Evolutionary conservation across 1,140 invertebrate genomes (phyloP), one percentile per base, ranked within the genome.

Genomic region (Eubasilissa regina): DNA sequence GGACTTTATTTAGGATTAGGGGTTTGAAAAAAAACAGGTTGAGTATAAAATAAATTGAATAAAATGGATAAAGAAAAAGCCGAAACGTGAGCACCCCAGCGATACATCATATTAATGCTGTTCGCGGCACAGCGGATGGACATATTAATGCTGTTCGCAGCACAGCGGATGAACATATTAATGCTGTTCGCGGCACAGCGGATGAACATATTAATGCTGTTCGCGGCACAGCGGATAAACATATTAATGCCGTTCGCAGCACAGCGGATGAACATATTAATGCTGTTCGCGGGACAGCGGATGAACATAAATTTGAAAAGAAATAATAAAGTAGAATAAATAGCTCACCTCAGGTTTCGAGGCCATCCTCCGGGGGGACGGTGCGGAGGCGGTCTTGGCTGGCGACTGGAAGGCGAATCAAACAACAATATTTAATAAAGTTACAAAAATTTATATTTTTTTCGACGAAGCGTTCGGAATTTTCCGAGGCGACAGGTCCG

Each of bases 291-390:
- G 17, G 25, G 3, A 3, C 9, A 17, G 44, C 11, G 66, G 17
- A 51, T 11, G 21, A 10, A 13, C 66, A 70, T 70, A 70, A 68
- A 70, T 70, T 21, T 48, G 44, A 19, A 15, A 12, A 47, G 17
- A 51, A 70, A 70, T 47, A 70, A 70, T 15, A 51, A 19, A 48
- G 19, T 51, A 48, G 35, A 9, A 35, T 64, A 3, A 43, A 43
- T 25, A n/a, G 60, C 60, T 47, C 79, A 80, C 79, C 74, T 62
- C 35, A 78, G 72, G 44, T 84, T 86, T 83, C 83, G 73, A 51
- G 44, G 53, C 51, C 66, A 75, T 77, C 13, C 48, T 70, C 9
- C 25, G 12, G 1, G 75, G 47, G 43, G 55, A 60, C 0, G 75
- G 19, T 9, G 81, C 25, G 43, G 78, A 64, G 1, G 21, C n/a